Conservation (phyloP, 2,888 invertebrate genomes). For the Tanaodytes sp. region DNA sequence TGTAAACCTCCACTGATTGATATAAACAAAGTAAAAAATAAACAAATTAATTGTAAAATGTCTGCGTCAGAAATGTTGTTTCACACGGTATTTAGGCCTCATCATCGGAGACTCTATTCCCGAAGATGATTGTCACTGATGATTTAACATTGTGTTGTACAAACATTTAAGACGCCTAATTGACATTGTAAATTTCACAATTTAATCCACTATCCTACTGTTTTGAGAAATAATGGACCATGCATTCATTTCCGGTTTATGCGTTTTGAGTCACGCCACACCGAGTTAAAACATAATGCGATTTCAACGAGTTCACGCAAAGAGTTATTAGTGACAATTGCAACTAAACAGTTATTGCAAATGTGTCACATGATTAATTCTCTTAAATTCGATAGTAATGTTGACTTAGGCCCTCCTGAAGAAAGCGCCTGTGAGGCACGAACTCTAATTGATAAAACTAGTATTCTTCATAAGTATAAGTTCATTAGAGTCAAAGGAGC, state of each 20-base stretch:
- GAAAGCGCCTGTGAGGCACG: too few species aligned
- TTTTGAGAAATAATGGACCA: slow-evolving; percentile 15
- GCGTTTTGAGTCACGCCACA: slow-evolving; percentile 18
- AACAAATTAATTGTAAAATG: too few species aligned
- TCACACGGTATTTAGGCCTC: slow-evolving; percentile 17
- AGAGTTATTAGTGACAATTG: slow-evolving; percentile 16
- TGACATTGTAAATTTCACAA: slow-evolving; percentile 24
- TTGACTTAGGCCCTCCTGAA: too few species aligned
- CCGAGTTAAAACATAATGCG: slow-evolving; percentile 19
- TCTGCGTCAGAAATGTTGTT: slow-evolving; percentile 9
- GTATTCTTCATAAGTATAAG: too few species aligned
- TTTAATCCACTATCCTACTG: slow-evolving; percentile 9
- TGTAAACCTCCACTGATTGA: slow-evolving; percentile 17
- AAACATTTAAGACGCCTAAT: too few species aligned
- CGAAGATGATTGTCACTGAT: slow-evolving; percentile 15
- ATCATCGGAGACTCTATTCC: slow-evolving; percentile 15
- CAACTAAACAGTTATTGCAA: slow-evolving; percentile 18
- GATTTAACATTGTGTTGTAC: slow-evolving; percentile 32
- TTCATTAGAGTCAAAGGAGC: too few species aligned
- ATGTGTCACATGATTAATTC: slow-evolving; percentile 7
- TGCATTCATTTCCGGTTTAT: slow-evolving; percentile 15
- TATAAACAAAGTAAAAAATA: too few species aligned
- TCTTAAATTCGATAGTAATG: too few species aligned
- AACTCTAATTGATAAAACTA: too few species aligned
- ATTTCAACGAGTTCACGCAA: neutral